Evolutionary conservation across 2,888 invertebrate species (phyloP).

Genomic region (Smittia sp.): DNA sequence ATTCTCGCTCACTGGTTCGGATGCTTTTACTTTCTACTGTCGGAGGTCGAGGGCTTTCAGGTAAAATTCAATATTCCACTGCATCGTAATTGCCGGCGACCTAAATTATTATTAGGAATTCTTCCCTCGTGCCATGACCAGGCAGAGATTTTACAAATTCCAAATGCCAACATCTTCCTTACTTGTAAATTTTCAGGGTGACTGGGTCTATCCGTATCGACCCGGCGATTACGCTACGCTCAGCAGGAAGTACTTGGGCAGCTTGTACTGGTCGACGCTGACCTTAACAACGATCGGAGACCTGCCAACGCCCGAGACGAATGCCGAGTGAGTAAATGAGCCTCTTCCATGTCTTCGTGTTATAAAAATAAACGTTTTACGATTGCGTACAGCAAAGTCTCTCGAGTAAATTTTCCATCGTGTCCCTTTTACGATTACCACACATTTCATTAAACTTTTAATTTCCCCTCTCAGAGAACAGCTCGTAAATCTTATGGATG

Average conservation of each 20-base stretch:
- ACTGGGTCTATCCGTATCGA: slow-evolving; percentile 86
- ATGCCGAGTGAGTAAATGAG: slow-evolving; percentile 81
- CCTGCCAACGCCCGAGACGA: slow-evolving; percentile 91
- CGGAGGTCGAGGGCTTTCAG: slow-evolving; percentile 85
- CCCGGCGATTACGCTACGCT: slow-evolving; percentile 86
- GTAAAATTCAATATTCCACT: slow-evolving; percentile 50
- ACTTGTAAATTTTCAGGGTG: slow-evolving; percentile 73
- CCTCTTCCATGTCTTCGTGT: background rate
- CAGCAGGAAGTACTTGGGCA: slow-evolving; percentile 89
- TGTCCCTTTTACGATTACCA: background rate
- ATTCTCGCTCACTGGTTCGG: slow-evolving; percentile 97
- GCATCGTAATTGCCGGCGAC: background rate
- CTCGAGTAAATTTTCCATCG: background rate
- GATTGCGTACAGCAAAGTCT: background rate
- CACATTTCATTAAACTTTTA: slow-evolving; percentile 32
- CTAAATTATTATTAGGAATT: too few species aligned
- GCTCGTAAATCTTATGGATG: too few species aligned
- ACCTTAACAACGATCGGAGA: slow-evolving; percentile 95
- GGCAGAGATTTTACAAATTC: too few species aligned
- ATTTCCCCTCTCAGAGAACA: background rate
- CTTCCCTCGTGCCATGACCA: too few species aligned
- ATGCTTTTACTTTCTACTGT: slow-evolving; percentile 92
- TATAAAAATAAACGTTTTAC: slow-evolving; percentile 6
- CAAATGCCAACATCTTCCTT: too few species aligned
- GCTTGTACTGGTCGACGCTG: slow-evolving; percentile 94